Evolutionary conservation across 2,888 invertebrate genomes (phyloP).

Genomic region (Andricus curvator): DNA sequence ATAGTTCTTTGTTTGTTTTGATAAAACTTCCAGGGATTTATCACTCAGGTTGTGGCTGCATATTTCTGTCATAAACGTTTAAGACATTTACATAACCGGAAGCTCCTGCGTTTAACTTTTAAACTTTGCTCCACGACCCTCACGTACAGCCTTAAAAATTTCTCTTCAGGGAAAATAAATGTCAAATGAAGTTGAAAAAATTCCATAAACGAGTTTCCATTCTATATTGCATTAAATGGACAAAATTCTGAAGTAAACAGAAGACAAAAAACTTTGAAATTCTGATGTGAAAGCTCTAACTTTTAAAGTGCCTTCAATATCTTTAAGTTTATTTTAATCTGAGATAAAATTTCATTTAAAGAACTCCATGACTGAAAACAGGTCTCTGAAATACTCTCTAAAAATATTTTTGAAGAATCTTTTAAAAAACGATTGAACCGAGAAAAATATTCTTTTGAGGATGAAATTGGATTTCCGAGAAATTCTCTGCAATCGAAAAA

Average conservation of each 20-base stretch:
- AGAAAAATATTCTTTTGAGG: not conserved
- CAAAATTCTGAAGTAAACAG: not conserved
- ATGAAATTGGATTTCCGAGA: not conserved
- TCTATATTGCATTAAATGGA: not conserved
- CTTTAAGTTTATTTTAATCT: too few species aligned
- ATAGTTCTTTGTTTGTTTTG: not conserved
- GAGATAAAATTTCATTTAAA: too few species aligned
- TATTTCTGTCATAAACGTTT: constrained; percentile 1
- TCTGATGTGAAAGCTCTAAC: not conserved
- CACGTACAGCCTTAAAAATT: not conserved
- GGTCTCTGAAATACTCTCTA: not conserved
- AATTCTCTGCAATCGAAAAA: not conserved
- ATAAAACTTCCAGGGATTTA: not conserved
- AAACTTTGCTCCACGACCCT: not conserved
- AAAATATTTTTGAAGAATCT: not conserved
- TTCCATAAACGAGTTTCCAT: not conserved
- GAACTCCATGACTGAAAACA: not conserved
- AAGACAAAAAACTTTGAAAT: not conserved
- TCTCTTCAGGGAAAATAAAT: not conserved
- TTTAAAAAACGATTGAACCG: not conserved
- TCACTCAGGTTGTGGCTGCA: constrained; percentile 3
- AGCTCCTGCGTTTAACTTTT: constrained; percentile 23
- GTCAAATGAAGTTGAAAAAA: not conserved
- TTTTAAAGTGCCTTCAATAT: too few species aligned
- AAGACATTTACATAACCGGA: constrained; percentile 28